Percentiles rank a stretch among this genome's conserved stretches.
phyloP scores from a whole-genome alignment of 1,140 invertebrate species.

The Linepithema humile region DNA sequence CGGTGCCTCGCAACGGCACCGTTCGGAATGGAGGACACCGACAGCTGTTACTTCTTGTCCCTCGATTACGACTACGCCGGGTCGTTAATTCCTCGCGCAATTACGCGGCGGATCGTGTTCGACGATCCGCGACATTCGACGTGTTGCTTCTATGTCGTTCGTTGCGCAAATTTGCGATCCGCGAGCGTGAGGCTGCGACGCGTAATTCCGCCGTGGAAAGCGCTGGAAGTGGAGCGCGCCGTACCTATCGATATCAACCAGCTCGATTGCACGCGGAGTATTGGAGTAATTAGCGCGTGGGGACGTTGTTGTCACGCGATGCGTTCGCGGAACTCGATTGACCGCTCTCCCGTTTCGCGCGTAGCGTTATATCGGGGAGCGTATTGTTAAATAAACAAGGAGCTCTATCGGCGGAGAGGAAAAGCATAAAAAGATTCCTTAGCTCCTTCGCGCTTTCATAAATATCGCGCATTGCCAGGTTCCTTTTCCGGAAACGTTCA shows the following conservation, averaged over 20 bases:
- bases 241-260: not conserved
- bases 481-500: not conserved
- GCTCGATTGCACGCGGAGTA: too few relatives aligned
- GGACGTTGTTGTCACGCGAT: not conserved
- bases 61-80: not conserved
- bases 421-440: not conserved
- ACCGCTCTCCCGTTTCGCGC: not conserved
- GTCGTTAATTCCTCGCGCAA: not conserved
- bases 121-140: not conserved
- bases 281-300: not conserved
- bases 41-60: slow-evolving; percentile 52
- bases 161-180: too few relatives aligned
- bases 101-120: not conserved
- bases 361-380: not conserved
- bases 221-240: not conserved
- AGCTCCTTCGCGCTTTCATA: not conserved
- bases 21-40: not conserved
- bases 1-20: not conserved
- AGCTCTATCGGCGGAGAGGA: not conserved
- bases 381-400: not conserved
- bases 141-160: not conserved
- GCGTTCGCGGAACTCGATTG: not conserved
- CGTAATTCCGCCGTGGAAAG: not conserved
- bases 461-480: not conserved
- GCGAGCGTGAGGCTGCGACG: not conserved